Evolutionary conservation across 2,113 vertebrate species (phyloP), one percentile per base, ranked within the genome.

Genomic region (Petaurus breviceps): DNA sequence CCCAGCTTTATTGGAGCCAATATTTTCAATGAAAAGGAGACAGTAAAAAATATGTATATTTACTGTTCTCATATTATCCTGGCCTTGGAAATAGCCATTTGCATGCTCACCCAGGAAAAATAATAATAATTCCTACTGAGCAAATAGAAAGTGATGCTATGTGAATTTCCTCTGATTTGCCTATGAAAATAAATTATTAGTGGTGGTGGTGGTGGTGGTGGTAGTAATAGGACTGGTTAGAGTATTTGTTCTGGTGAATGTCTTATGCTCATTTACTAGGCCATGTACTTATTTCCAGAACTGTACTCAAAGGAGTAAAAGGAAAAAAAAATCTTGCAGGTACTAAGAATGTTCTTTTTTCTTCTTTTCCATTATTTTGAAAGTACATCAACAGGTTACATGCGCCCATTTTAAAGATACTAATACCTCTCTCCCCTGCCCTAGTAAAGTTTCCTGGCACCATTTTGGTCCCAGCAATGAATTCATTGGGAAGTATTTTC

Each of bases 251-350:
- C 19, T 3, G 37, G 37, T 54, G 57, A 93, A 96, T 93, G 93
- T 50, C 93, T 93, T 94, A 46, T 50, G 92, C 92, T 96, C 37
- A 57, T 96, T 97, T 96, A 97, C 1, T 16, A 97, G 94, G 54
- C 92, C 28, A 43, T 0, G 61, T 94, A 98, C 95, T 68, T 97
- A 95, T 97, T 98, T 95, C 94, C 50, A 53, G 96, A 98, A 96
- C 93, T 97, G 84, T 51, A 96, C 92, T 90, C 95, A 93, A 95
- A 97, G 93, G 96, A 92, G 93, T 95, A 28, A 93, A 97, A 68
- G 98, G 96, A 98, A 98, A 95, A 98, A 95, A 98, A 0, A 93
- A 98, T 98, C 96, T 95, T 97, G 19, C 46, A 54, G 98, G 94
- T n/a, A 94, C 90, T 95, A 97, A 98, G 97, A 98, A 97, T 8